Conservation (phyloP, 2,797 vertebrate species). For the Halcyon leucocephala region DNA sequence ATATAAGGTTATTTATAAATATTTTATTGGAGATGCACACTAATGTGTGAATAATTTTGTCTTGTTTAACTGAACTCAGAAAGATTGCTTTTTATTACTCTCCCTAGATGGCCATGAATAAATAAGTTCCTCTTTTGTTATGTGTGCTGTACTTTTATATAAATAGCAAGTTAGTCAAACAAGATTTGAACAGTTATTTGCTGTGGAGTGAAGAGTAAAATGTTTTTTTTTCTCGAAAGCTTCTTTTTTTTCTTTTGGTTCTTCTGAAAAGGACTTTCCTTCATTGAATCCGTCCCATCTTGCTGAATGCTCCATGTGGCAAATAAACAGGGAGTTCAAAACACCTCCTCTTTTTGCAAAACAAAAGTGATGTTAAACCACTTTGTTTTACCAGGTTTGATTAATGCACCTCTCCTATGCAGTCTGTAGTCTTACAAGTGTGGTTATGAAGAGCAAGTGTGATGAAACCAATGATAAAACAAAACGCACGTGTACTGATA, state of each 20-base stretch:
- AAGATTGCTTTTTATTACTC: background rate
- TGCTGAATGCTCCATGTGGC: fast-evolving
- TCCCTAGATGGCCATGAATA: background rate
- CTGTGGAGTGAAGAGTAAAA: background rate
- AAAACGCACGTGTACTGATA: background rate
- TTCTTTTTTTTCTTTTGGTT: background rate
- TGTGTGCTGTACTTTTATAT: background rate
- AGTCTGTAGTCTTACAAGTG: background rate
- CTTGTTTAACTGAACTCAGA: background rate
- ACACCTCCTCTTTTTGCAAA: background rate
- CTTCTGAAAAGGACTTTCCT: background rate
- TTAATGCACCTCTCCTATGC: background rate
- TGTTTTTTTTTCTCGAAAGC: background rate
- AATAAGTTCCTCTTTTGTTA: background rate
- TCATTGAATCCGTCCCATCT: background rate
- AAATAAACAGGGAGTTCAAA: background rate
- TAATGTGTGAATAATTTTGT: background rate
- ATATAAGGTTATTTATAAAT: background rate
- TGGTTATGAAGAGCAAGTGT: background rate
- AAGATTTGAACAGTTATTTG: background rate
- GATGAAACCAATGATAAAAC: background rate
- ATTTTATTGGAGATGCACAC: background rate
- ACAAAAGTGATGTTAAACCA: background rate
- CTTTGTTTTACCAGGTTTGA: background rate
- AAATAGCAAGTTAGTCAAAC: background rate